Percentiles rank a stretch among this genome's conserved stretches.
These are phyloP conservation scores for Hydractinia echinata DNA, from an alignment of 30 jellyfish, hydroid and myxozoan genomes.

Conservation along the genomic window DNA sequence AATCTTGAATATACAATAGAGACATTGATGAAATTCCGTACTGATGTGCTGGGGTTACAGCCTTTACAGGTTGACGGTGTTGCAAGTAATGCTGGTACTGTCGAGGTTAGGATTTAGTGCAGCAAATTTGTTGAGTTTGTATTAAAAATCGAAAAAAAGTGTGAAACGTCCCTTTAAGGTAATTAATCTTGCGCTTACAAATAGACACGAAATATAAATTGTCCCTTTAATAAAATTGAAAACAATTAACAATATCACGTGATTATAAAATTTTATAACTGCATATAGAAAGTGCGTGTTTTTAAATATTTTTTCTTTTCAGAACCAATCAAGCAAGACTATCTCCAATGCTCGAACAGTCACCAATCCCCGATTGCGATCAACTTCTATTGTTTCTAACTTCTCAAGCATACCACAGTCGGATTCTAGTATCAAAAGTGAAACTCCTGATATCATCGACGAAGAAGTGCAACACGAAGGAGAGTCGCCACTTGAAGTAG, in stretches of 20 bases:
- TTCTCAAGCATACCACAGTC: constrained; percentile 75
- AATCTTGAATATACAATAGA: constrained; percentile 52
- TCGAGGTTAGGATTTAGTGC: not conserved
- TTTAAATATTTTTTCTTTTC: not conserved
- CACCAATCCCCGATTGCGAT: constrained; percentile 66
- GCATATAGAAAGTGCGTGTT: too few relatives aligned
- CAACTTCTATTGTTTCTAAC: constrained; percentile 71
- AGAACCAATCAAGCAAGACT: constrained; percentile 16
- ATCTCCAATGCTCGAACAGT: constrained; percentile 15
- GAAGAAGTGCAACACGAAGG: constrained; percentile 38
- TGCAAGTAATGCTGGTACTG: not conserved
- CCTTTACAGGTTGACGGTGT: not conserved
- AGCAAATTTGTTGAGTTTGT: too few relatives aligned
- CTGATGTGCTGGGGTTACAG: constrained; percentile 23
- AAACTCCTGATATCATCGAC: constrained; percentile 59
- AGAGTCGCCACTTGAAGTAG: constrained; percentile 53
- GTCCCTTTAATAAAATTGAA: not conserved
- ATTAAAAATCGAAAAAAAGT: too few relatives aligned
- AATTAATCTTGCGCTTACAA: too few relatives aligned
- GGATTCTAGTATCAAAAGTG: constrained; percentile 51
- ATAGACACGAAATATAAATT: too few relatives aligned
- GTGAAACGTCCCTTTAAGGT: too few relatives aligned
- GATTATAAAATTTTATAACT: too few relatives aligned
- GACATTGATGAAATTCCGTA: constrained; percentile 51
- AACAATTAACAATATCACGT: not conserved